Conservation (phyloP, 2,797 vertebrate species). For the Macropodus opercularis region DNA sequence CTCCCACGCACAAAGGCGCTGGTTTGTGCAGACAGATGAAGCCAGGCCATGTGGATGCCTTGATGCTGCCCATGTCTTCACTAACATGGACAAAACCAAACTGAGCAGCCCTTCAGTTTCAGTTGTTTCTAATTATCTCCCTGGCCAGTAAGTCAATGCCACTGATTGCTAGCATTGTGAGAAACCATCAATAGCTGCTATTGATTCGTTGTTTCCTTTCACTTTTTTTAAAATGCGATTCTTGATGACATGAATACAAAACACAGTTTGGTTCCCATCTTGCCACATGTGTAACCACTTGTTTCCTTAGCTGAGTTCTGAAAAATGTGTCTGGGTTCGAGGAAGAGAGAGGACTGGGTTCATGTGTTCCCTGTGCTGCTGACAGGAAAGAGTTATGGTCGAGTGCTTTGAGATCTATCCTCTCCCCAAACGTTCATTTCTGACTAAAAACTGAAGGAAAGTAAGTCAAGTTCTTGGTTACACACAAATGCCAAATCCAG, state of each 20-base stretch:
- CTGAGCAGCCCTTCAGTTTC: not conserved
- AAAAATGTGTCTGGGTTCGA: not conserved
- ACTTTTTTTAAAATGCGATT: no score
- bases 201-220: slow-evolving; percentile 15
- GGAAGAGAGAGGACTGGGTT: slow-evolving; percentile 10
- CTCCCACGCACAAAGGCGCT: not conserved
- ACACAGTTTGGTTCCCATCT: slow-evolving; percentile 17
- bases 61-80: not conserved
- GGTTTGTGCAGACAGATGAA: slow-evolving; percentile 2
- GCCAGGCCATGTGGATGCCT: not conserved
- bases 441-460: slow-evolving; percentile 39
- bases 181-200: slow-evolving; percentile 36
- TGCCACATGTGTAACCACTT: slow-evolving; percentile 9
- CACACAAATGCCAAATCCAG: slow-evolving; percentile 25
- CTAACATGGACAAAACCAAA: slow-evolving; percentile 6
- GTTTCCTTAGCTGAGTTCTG: slow-evolving; percentile 1
- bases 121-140: slow-evolving; percentile 22
- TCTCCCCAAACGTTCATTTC: slow-evolving; percentile 22
- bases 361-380: slow-evolving; percentile 25
- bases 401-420: slow-evolving; percentile 8
- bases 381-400: slow-evolving; percentile 25
- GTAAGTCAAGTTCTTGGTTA: slow-evolving; percentile 35
- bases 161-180: slow-evolving; percentile 24
- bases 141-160: slow-evolving; percentile 1
- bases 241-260: no score